Conservation (phyloP, 2,113 vertebrate species). For the Glaucidium brasilianum region DNA sequence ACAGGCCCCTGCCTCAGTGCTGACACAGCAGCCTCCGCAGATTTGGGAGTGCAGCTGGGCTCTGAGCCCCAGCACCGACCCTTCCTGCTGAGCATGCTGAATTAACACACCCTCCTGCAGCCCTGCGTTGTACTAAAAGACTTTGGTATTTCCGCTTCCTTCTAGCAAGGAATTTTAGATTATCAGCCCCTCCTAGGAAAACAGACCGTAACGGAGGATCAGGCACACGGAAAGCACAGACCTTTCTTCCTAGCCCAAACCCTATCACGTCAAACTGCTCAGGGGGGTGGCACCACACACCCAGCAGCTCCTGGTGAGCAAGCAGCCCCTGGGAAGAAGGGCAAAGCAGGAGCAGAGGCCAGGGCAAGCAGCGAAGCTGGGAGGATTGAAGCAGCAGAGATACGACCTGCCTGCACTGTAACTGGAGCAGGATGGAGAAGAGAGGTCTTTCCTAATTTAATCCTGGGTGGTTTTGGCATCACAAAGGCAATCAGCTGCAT, state of each 20-base stretch:
- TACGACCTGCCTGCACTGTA: not conserved
- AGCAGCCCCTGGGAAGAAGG: not conserved
- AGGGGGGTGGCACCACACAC: not conserved
- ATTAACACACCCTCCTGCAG: not conserved
- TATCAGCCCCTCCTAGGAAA: not conserved
- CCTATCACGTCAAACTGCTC: fast-evolving
- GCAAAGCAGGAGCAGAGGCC: not conserved
- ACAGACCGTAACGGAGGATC: not conserved
- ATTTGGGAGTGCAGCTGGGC: fast-evolving
- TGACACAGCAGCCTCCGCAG: not conserved
- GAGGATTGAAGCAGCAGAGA: not conserved
- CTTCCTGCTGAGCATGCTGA: fast-evolving
- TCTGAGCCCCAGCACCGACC: fast-evolving
- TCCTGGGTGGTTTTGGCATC: not conserved
- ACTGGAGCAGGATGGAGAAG: not conserved
- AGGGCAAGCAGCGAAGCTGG: not conserved
- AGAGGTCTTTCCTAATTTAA: not conserved
- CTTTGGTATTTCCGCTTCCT: not conserved
- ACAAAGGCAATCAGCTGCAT: not conserved
- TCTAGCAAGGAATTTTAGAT: not conserved
- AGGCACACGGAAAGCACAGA: not conserved
- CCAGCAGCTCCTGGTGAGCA: not conserved
- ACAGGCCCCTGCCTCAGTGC: not conserved
- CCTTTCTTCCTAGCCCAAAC: not conserved
- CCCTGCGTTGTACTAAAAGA: not conserved